Percentiles rank a stretch among this genome's conserved stretches.
These are phyloP conservation scores for Neogale vison DNA, from an alignment of 2,113 vertebrate species.

Conservation along the genomic window DNA sequence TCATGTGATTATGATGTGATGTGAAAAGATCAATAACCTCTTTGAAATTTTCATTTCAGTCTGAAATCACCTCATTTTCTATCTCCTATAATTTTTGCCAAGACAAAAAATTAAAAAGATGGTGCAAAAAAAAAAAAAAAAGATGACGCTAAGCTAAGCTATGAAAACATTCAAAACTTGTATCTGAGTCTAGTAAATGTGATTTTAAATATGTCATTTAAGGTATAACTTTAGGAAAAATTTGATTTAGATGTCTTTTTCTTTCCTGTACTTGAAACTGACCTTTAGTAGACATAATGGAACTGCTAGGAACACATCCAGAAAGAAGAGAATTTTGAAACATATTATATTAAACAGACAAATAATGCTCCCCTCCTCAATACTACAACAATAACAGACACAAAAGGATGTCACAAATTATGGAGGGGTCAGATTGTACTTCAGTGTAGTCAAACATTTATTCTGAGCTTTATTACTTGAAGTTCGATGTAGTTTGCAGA, in stretches of 20 bases:
- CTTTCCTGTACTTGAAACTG: background rate
- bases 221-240: background rate
- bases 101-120: background rate
- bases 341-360: background rate
- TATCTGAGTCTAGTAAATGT: background rate
- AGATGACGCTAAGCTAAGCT: background rate
- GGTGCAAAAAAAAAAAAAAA: background rate
- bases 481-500: background rate
- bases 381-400: background rate
- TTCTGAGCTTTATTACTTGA: background rate
- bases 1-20: background rate
- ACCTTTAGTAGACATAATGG: background rate
- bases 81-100: background rate
- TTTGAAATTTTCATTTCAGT: conserved; percentile 17
- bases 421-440: background rate
- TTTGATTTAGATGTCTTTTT: background rate
- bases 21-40: conserved; percentile 20
- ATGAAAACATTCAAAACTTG: background rate
- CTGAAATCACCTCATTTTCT: background rate
- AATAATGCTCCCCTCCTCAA: background rate
- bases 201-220: background rate
- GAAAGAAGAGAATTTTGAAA: background rate
- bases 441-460: background rate
- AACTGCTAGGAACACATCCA: background rate
- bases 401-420: background rate